Evolutionary conservation across 2,113 vertebrate genomes (phyloP).

Genomic region (Otis tarda): DNA sequence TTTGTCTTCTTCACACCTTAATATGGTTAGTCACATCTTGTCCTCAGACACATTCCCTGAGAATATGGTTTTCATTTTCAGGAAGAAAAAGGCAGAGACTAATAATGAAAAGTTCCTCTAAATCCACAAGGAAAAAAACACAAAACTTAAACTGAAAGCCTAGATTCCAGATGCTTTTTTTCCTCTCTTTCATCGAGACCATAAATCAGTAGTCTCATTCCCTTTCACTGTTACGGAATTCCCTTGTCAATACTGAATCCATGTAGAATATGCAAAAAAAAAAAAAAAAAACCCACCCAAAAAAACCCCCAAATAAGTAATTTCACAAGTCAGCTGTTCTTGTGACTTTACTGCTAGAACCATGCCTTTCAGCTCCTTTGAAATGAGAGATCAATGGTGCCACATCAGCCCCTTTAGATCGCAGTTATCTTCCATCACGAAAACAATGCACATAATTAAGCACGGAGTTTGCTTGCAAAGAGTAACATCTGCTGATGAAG

Average conservation of each 20-base stretch:
- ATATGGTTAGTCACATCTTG: neutral
- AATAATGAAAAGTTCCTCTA: neutral
- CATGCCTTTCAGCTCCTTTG: neutral
- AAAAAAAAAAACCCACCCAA: neutral
- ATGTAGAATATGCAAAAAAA: neutral
- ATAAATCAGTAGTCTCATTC: neutral
- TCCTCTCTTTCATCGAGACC: neutral
- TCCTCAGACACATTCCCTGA: neutral
- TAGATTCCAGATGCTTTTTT: neutral
- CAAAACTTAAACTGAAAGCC: neutral
- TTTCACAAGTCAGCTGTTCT: neutral
- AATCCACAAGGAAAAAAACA: neutral
- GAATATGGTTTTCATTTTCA: neutral
- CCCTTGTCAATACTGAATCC: neutral
- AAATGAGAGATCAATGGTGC: neutral
- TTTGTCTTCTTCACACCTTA: neutral
- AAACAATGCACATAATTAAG: neutral
- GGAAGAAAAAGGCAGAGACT: neutral
- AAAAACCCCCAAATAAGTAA: neutral
- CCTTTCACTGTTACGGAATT: neutral
- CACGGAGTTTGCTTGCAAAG: neutral
- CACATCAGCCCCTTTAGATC: neutral
- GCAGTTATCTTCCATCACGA: neutral
- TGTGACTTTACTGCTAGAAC: neutral
- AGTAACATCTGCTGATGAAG: slow-evolving; percentile 23